Evolutionary conservation across 1,140 invertebrate genomes (phyloP).

Genomic region (Caenorhabditis elegans): WBcel235 BX284603.4:4420001-4420500

Average conservation of each 20-base stretch:
- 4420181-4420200: neutral
- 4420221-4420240: neutral
- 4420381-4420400: neutral
- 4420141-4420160: neutral
- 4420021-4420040: neutral
- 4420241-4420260: neutral
- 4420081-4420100: neutral
- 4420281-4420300: slow-evolving; percentile 3
- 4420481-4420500: neutral
- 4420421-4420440: neutral
- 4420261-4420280: neutral
- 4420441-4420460: neutral
- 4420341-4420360: neutral
- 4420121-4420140: neutral
- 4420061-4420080: neutral
- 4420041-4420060: neutral
- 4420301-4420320: neutral
- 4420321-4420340: neutral
- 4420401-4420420: neutral
- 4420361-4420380: neutral
- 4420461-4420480: neutral
- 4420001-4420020: neutral
- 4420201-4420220: neutral
- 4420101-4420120: neutral
- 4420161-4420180: neutral